Base-by-base conservation (phyloP, 2,113 vertebrate species). In the Tympanuchus pallidicinctus region DNA sequence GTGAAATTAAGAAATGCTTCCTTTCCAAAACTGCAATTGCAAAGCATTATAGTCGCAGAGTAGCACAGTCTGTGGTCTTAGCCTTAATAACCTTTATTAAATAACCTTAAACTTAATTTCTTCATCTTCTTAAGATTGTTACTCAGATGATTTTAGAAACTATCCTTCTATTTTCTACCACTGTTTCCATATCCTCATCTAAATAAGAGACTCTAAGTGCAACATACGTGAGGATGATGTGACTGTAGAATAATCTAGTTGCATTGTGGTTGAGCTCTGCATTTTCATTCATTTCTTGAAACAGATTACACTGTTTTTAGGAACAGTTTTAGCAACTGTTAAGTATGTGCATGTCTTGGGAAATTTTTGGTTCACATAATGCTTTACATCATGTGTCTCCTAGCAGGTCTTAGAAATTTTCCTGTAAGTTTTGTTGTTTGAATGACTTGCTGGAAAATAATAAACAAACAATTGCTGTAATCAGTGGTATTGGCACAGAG, bases 401-500 rank as follows among this genome's bases (percentile, higher is more conserved):
- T 80, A 0, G 1, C 30, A 56, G 63, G 50, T 85, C 65, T 52
- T 59, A 13, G 0, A 34, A 82, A 36, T 48, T 74, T 83, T 48
- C 18, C 59, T 77, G 24, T 45, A 22, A 38, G 6, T 89, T 90
- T 63, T 92, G n/a, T 82, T 76, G 42, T 88, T 91, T 84, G 80
- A 88, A 66, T 76, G 50, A 75, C 48, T 74, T 91, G 72, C 82
- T 85, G 84, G 30, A 76, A 83, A 86, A 60, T 50, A 50, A 87
- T 18, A 63, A 87, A 88, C 16, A 89, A 88, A 57, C 43, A 70
- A 86, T 94, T 82, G 67, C 67, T 93, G 36, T 78, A 92, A 92
- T 96, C 77, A 80, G 57, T 57, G 47, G 73, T 90, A 47, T 50
- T 79, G 74, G 63, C 80, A 84, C 56, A 64, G 84, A 79, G 75